A percentile compares a stretch with the other conserved stretches of the same genome.
These are phyloP conservation scores for Metopolophium dirhodum DNA, from an alignment of 1,140 invertebrate species.

Conservation along the genomic window DNA sequence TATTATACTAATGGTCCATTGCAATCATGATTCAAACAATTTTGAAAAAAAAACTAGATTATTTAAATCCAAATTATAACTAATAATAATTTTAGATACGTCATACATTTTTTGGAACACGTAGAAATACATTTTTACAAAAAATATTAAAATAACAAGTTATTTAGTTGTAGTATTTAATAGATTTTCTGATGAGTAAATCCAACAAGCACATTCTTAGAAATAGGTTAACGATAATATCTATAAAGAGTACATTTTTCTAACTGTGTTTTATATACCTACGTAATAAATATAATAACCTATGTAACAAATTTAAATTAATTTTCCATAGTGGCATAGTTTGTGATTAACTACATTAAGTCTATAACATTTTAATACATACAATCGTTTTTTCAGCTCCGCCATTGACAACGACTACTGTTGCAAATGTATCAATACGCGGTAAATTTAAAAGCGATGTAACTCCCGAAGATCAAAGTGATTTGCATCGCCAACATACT, in stretches of 20 bases:
- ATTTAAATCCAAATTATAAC: background rate
- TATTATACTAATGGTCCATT: no score
- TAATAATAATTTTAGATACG: background rate
- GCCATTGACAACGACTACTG: background rate
- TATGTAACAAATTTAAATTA: background rate
- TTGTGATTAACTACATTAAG: background rate
- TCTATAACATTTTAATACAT: background rate
- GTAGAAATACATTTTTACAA: background rate
- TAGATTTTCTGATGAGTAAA: background rate
- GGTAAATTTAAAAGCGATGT: background rate
- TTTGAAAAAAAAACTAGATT: background rate
- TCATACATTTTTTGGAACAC: background rate
- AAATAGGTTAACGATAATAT: background rate
- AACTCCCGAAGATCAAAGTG: background rate
- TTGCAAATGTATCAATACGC: background rate
- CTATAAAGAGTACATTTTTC: background rate
- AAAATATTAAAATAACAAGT: background rate
- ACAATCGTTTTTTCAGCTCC: background rate
- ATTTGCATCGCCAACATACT: conserved; percentile 31
- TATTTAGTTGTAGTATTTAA: background rate
- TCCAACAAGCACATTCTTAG: background rate
- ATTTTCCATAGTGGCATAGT: background rate
- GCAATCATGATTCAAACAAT: background rate
- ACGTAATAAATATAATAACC: background rate
- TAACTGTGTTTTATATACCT: background rate